Evolutionary conservation across 1,140 invertebrate species (phyloP), one percentile per base, ranked within the genome.

Genomic region (Anastrepha obliqua): DNA sequence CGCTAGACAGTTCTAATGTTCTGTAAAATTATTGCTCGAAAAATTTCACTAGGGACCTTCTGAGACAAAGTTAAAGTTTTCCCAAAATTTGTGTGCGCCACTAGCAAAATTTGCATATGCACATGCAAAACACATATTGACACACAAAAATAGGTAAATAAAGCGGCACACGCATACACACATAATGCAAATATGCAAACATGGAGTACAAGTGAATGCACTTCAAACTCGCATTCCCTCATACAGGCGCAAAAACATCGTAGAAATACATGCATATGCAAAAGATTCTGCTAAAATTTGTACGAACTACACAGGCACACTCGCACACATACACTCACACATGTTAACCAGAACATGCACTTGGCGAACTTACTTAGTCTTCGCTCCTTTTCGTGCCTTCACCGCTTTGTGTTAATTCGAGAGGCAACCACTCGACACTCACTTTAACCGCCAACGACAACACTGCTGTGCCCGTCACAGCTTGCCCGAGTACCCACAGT

Each of bases 361-460:
- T 17, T 8, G 13, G 64, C 13, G 9, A 29, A 29, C 29, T 29
- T 29, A 29, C 29, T 29, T 51, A 42, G 17, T 51, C n/a, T 58
- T 20, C 7, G 44, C 17, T 20, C 17, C 47, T 81, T 81, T 81
- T 55, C n/a, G 17, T 81, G 44, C 2, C 47, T 29, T 9, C 42
- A 39, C 74, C 47, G 74, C 47, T 81, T 51, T 81, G 47, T 81
- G 74, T 47, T 81, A 51, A 81, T 81, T 81, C 47, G 74, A 81
- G 74, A 81, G 74, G 74, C 74, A 81, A 81, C 74, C 47, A 81
- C 74, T 81, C 74, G 47, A 55, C 74, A 81, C 74, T 81, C 74
- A 81, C 74, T 81, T 81, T 81, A 81, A 81, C 74, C 47, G 44
- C 47, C 44, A 81, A 51, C 74, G 20, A 81, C n/a, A 81, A 81